A percentile compares a stretch with the other conserved stretches of the same genome.
Evolutionary conservation across 2,888 invertebrate genomes (phyloP).

Genomic region (Ectemnius cavifrons): DNA sequence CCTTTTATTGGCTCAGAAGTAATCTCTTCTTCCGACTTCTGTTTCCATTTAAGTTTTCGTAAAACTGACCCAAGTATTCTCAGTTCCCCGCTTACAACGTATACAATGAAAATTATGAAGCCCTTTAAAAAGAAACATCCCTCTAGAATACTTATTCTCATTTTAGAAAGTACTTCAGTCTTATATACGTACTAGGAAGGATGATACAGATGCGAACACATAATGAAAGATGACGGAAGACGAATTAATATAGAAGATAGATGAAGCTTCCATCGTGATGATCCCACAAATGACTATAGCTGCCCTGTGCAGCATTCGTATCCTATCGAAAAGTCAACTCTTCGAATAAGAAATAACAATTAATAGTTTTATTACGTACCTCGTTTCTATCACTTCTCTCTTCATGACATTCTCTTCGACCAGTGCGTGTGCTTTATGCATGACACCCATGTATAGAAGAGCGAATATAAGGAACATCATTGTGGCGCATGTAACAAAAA

Average conservation of each 20-base stretch:
- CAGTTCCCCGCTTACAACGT: slow-evolving; percentile 69
- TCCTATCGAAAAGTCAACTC: slow-evolving; percentile 76
- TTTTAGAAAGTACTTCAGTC: not conserved
- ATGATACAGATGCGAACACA: slow-evolving; percentile 81
- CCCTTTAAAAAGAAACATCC: slow-evolving; percentile 57
- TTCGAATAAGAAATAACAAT: not conserved
- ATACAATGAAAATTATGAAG: slow-evolving; percentile 67
- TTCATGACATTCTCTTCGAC: slow-evolving; percentile 72
- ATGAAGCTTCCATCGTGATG: slow-evolving; percentile 81
- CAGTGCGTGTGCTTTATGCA: slow-evolving; percentile 74
- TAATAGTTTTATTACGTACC: slow-evolving; percentile 58
- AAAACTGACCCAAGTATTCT: slow-evolving; percentile 65
- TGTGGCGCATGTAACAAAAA: slow-evolving; percentile 84
- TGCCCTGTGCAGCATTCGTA: slow-evolving; percentile 82
- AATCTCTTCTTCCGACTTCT: slow-evolving; percentile 62
- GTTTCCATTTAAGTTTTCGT: slow-evolving; percentile 68
- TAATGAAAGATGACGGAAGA: slow-evolving; percentile 81
- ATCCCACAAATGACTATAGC: slow-evolving; percentile 82
- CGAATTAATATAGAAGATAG: slow-evolving; percentile 83
- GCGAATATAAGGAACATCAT: slow-evolving; percentile 85
- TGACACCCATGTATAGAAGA: slow-evolving; percentile 84
- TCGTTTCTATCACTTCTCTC: slow-evolving; percentile 72
- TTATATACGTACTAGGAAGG: slow-evolving; percentile 80
- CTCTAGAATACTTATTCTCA: not conserved
- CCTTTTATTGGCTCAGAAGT: slow-evolving; percentile 75